phyloP scores from a whole-genome alignment of 2,888 invertebrate genomes.

The Laothoe populi region DNA sequence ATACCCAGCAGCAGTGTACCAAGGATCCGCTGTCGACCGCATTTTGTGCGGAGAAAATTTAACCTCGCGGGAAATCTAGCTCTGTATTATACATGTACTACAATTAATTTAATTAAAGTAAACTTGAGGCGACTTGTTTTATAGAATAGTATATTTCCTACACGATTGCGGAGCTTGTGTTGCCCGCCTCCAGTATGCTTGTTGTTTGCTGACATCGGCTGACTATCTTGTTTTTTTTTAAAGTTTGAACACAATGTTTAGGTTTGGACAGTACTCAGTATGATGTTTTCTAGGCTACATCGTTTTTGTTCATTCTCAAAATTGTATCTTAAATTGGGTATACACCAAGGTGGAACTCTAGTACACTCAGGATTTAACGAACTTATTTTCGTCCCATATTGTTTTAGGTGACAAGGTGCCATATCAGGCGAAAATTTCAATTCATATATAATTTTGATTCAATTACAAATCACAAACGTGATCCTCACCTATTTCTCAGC shows the following conservation, averaged over 20 bases:
- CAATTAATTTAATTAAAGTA: conserved; percentile 50
- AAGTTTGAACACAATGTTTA: not conserved
- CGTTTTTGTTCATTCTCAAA: too few relatives aligned
- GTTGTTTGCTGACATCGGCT: not conserved
- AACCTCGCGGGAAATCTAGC: conserved; percentile 44
- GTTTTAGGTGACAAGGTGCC: too few relatives aligned
- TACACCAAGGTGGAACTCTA: too few relatives aligned
- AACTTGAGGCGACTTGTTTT: conserved; percentile 36
- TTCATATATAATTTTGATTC: too few relatives aligned
- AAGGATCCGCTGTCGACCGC: conserved; percentile 29
- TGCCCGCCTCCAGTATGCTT: not conserved
- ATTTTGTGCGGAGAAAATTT: conserved; percentile 37
- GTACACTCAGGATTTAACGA: too few relatives aligned
- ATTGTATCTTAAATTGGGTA: too few relatives aligned
- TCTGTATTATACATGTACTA: conserved; percentile 34
- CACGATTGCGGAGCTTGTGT: not conserved
- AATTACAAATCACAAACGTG: too few relatives aligned
- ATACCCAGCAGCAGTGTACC: conserved; percentile 9
- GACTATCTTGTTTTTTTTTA: not conserved
- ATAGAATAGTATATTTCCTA: conserved; percentile 29
- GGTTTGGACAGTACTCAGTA: not conserved
- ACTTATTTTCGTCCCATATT: too few relatives aligned
- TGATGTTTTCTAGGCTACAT: too few relatives aligned
- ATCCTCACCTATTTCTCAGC: too few relatives aligned
- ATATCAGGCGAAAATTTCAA: too few relatives aligned